Evolutionary conservation across 2,888 invertebrate genomes (phyloP), one percentile per base, ranked within the genome.

Genomic region (Salpingus planirostris): DNA sequence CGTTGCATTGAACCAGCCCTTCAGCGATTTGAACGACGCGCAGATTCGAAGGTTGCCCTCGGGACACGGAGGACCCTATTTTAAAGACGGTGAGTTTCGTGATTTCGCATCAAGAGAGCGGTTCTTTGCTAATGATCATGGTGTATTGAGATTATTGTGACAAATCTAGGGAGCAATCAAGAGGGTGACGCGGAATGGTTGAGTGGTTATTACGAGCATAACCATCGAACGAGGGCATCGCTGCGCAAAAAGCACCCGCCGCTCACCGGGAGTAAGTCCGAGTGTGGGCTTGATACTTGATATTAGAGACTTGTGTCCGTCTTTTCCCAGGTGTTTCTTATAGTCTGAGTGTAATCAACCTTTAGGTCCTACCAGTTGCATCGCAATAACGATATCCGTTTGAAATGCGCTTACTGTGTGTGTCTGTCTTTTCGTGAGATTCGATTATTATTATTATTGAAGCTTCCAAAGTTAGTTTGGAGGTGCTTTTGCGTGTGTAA

Each of bases 1-100:
- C 47, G 90, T 95, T 15, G 91, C 97, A 6, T 71, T 98, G 47
- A 96, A 97, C 71, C 93, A 96, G 65, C 91, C 95, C 2, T 88
- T 89, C 66, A 73, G 76, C 54, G 82, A 82, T 54, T 88, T 89
- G 66, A 73, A 76, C 54, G 82, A 82, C 54, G 71, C 74, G 23
- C 77, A 80, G 5, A 5, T 10, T 4, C 5, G 23, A 23, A 18
- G 8, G 53, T 70, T 78, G 44, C 66, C 70, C 46, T 69, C 70
- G 49, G 69, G 73, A 42, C 72, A 73, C 8, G 40, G 45, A 3
- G 38, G 37, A 13, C 41, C 46, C 41, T 65, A 73, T 44, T 87
- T 87, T 59, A 71, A 74, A 55, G 86, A 85, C 71, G 86, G 87
- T 87, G 71, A 76, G 74, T 69, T 44, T 11, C n/a, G n/a, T n/a